A percentile compares a stretch with the other conserved stretches of the same genome.
Evolutionary conservation across 1,140 invertebrate species (phyloP).

Genomic region (Brachionus plicatilis): DNA sequence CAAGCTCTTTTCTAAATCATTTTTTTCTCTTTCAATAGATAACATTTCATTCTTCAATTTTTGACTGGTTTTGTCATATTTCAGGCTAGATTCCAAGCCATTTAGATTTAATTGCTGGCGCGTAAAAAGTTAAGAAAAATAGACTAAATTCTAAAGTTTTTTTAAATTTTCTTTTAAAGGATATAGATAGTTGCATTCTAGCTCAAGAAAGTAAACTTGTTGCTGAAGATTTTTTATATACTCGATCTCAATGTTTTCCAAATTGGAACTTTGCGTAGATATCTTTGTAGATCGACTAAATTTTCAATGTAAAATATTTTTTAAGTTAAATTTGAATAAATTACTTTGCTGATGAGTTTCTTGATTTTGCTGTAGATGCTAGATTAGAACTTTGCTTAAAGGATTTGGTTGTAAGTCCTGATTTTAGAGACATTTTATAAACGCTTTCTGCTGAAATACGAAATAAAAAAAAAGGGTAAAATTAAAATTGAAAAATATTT

Average conservation of each 20-base stretch:
- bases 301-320: neutral
- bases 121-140: neutral
- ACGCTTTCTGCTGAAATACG: neutral
- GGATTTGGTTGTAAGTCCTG: neutral
- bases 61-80: slow-evolving; percentile 11
- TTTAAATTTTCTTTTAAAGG: slow-evolving; percentile 44
- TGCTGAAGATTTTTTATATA: slow-evolving; percentile 57
- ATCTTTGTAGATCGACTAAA: neutral
- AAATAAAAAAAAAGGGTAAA: neutral
- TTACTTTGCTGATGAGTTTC: neutral
- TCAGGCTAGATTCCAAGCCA: neutral
- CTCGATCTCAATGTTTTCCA: slow-evolving; percentile 50
- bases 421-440: neutral
- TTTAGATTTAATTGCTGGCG: slow-evolving; percentile 24
- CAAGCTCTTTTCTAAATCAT: neutral
- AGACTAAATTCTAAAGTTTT: neutral
- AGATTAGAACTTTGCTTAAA: neutral
- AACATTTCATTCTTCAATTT: slow-evolving; percentile 21
- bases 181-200: slow-evolving; percentile 56
- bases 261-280: neutral
- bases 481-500: neutral
- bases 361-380: neutral
- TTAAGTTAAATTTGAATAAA: neutral
- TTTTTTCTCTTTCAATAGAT: neutral
- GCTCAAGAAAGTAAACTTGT: slow-evolving; percentile 55